phyloP scores from a whole-genome alignment of 2,888 invertebrate species.

The Melipona beecheii region DNA sequence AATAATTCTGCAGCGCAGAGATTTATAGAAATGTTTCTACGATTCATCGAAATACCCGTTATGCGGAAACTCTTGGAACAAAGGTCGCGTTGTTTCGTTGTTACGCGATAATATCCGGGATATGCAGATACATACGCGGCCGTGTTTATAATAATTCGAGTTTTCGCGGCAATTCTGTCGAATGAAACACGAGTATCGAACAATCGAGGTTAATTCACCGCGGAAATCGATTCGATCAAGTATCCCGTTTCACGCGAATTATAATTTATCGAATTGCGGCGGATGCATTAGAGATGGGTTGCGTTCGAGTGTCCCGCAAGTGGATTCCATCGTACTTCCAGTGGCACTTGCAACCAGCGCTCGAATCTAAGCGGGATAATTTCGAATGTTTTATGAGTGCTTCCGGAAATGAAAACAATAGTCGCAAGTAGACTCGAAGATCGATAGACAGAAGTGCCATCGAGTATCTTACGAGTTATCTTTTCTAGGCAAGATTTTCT shows the following conservation, averaged over 20 bases:
- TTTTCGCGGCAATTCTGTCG: background rate
- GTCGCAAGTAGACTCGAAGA: too few species aligned
- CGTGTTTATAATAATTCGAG: background rate
- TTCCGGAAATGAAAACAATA: too few species aligned
- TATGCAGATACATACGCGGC: too few species aligned
- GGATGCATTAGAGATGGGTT: background rate
- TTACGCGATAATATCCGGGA: background rate
- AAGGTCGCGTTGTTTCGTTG: background rate
- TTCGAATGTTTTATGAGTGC: too few species aligned
- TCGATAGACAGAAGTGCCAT: too few species aligned
- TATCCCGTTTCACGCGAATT: background rate
- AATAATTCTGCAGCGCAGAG: too few species aligned
- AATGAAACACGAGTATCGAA: background rate
- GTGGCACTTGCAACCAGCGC: too few species aligned
- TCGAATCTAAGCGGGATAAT: too few species aligned
- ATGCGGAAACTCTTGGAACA: background rate
- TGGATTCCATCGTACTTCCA: too few species aligned
- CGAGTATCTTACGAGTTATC: too few species aligned
- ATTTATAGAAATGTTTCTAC: background rate
- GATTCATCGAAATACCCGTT: background rate
- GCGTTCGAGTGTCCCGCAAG: too few species aligned
- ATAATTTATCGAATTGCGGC: conserved; percentile 31
- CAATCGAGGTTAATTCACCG: conserved; percentile 8
- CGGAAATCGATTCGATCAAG: conserved; percentile 19
- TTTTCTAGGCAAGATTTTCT: too few species aligned